Percentiles rank a stretch among this genome's conserved stretches.
These are phyloP conservation scores for Sphenopsis melanotis DNA, from an alignment of 2,797 vertebrate species.

Conservation along the genomic window DNA sequence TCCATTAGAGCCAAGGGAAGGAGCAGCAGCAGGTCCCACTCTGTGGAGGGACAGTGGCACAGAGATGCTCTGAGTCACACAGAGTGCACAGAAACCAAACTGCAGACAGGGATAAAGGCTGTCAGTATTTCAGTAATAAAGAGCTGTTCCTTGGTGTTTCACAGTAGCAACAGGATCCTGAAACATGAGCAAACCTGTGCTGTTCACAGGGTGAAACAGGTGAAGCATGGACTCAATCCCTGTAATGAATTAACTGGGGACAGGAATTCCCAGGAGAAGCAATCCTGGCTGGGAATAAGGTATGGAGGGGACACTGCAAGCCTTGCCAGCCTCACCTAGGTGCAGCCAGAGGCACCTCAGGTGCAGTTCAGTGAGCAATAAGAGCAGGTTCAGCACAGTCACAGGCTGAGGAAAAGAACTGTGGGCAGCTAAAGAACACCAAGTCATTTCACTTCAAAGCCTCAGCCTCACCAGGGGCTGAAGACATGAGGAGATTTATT, in stretches of 20 bases:
- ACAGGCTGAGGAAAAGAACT: fast-evolving
- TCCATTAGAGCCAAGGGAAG: not conserved
- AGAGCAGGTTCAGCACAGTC: not conserved
- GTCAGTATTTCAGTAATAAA: not conserved
- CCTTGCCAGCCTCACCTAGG: not conserved
- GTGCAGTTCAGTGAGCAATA: fast-evolving
- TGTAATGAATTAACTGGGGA: not conserved
- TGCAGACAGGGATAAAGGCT: not conserved
- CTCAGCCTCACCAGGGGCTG: not conserved
- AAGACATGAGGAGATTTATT: not conserved
- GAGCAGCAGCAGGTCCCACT: not conserved
- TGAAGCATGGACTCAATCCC: not conserved
- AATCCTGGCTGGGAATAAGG: not conserved
- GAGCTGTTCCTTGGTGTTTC: not conserved
- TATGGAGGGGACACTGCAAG: not conserved
- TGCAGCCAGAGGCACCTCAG: not conserved
- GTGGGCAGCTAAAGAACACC: not conserved
- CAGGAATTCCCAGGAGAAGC: not conserved
- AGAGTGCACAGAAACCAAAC: not conserved
- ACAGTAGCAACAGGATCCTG: not conserved
- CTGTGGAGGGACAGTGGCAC: not conserved
- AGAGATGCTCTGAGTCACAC: not conserved
- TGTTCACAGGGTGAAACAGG: not conserved
- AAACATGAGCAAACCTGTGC: not conserved
- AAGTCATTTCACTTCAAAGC: not conserved